Percentiles rank a stretch among this genome's conserved stretches.
phyloP scores from a whole-genome alignment of 2,113 vertebrate species.

The Fulica atra region DNA sequence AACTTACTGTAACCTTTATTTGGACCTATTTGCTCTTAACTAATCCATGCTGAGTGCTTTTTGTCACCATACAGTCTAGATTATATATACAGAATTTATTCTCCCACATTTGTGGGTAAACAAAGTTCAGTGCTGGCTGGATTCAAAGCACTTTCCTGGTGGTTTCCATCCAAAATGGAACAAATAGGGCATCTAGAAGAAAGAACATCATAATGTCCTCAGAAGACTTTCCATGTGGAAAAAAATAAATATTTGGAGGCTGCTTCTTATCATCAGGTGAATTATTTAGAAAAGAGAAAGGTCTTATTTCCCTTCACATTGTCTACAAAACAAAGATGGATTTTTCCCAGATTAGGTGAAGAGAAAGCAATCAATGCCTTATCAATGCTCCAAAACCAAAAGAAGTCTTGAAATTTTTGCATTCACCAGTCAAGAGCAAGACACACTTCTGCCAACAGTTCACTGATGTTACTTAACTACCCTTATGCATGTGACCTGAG shows the following conservation, averaged over 20 bases:
- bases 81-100: neutral
- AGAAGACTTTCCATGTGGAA: neutral
- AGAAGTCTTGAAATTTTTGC: neutral
- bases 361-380: neutral
- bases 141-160: neutral
- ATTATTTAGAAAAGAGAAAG: neutral
- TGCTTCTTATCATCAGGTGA: neutral
- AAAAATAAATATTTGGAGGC: neutral
- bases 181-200: neutral
- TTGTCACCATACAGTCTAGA: neutral
- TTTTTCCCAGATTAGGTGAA: neutral
- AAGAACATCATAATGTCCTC: neutral
- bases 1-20: neutral
- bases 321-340: neutral
- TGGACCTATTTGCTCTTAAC: neutral
- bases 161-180: neutral
- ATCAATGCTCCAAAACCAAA: neutral
- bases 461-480: neutral
- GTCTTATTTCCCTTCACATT: neutral
- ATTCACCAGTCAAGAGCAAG: neutral
- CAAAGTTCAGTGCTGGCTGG: neutral
- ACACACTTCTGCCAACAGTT: neutral
- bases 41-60: neutral
- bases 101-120: neutral
- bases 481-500: neutral